Conservation (phyloP, 2,113 vertebrate species). For the Tachysurus vachellii region DNA sequence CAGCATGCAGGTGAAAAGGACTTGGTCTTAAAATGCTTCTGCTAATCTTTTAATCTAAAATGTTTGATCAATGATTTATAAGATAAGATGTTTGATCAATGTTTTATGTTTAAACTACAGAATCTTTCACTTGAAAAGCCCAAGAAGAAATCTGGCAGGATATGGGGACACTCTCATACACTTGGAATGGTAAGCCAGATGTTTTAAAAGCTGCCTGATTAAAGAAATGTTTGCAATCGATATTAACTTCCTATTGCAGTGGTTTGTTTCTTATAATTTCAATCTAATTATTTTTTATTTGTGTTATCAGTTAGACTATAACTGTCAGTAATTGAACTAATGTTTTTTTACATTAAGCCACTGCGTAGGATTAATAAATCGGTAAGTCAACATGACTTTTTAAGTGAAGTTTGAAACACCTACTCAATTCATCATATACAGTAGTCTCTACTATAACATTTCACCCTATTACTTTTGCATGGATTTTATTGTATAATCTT, state of each 20-base stretch:
- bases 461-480: not conserved
- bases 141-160: conserved; percentile 76
- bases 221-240: not conserved
- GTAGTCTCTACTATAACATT: not conserved
- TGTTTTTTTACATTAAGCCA: conserved; percentile 69
- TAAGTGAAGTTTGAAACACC: not conserved
- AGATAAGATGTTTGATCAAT: too few species aligned
- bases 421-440: not conserved
- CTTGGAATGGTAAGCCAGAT: conserved; percentile 70
- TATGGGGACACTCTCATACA: conserved; percentile 79
- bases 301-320: conserved; percentile 11
- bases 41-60: not conserved
- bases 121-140: conserved; percentile 70
- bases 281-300: not conserved
- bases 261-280: not conserved
- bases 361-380: conserved; percentile 76
- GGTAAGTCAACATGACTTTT: conserved; percentile 63
- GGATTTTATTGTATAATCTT: not conserved
- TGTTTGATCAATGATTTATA: not conserved
- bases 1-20: conserved; percentile 55
- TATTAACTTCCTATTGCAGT: not conserved
- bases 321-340: conserved; percentile 55
- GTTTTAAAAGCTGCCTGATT: conserved; percentile 7
- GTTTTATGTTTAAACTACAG: conserved; percentile 44
- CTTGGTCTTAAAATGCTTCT: not conserved